phyloP scores from a whole-genome alignment of 2,888 invertebrate species.

The Antitype chi region DNA sequence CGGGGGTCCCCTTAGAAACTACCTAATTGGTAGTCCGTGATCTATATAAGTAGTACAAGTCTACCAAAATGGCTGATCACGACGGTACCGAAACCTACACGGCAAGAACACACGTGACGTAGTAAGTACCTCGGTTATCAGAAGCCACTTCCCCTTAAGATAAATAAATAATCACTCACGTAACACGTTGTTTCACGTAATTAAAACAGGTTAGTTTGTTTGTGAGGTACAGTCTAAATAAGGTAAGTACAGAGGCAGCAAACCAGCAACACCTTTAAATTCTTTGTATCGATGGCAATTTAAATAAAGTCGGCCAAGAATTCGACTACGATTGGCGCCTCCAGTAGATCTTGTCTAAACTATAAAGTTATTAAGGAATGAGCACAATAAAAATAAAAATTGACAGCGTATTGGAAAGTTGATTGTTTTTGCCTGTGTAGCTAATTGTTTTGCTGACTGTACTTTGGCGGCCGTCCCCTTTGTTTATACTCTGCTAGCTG shows the following conservation, averaged over 20 bases:
- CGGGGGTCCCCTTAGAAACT: too few relatives aligned
- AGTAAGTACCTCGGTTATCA: background rate
- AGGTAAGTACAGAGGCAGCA: background rate
- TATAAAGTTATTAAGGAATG: background rate
- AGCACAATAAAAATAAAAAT: background rate
- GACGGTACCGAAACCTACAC: slow-evolving; percentile 10
- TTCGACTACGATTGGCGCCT: background rate
- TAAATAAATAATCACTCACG: slow-evolving; percentile 40
- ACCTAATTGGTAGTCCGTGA: too few relatives aligned
- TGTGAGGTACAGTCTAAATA: slow-evolving; percentile 10
- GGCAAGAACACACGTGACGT: slow-evolving; percentile 1
- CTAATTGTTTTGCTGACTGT: background rate
- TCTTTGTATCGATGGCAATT: background rate
- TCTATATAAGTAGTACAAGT: too few relatives aligned
- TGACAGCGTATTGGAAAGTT: background rate
- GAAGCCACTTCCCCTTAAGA: background rate
- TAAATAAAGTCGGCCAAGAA: background rate
- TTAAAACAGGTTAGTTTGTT: slow-evolving; percentile 24
- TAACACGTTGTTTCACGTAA: slow-evolving; percentile 14
- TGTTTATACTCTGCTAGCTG: slow-evolving; percentile 5
- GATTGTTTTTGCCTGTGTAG: too few relatives aligned
- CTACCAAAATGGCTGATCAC: background rate
- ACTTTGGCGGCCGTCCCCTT: background rate
- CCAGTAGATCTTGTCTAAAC: too few relatives aligned
- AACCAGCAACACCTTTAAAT: background rate